Evolutionary conservation across 1,140 invertebrate genomes (phyloP).

Genomic region (Drepana arcuata): DNA sequence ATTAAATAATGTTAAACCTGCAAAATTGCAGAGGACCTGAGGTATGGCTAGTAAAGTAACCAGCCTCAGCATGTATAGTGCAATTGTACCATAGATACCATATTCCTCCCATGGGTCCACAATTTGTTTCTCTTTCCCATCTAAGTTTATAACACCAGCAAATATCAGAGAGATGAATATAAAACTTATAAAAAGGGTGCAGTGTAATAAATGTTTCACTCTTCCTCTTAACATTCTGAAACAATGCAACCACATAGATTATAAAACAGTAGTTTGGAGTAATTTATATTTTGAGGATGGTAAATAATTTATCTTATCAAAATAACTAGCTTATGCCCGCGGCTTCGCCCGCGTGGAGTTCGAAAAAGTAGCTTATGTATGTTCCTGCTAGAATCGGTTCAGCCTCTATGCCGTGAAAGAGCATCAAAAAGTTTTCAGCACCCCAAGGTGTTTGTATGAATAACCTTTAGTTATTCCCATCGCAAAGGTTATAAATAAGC

Average conservation of each 20-base stretch:
- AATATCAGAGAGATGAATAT: constrained; percentile 85
- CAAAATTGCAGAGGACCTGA: constrained; percentile 93
- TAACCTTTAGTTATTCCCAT: no score
- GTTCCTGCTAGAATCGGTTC: no score
- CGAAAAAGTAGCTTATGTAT: no score
- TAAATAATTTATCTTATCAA: background rate
- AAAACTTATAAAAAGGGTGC: constrained; percentile 80
- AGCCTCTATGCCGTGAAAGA: no score
- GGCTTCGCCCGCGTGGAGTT: no score
- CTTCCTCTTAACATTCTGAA: constrained; percentile 66
- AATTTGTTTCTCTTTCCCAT: constrained; percentile 72
- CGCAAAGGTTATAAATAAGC: no score
- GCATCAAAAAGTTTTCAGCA: no score
- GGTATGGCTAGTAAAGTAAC: constrained; percentile 90
- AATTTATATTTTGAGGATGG: background rate
- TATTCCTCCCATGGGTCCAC: constrained; percentile 88
- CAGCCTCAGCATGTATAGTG: constrained; percentile 86
- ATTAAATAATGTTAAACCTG: constrained; percentile 93
- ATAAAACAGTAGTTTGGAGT: no score
- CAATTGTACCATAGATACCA: constrained; percentile 79
- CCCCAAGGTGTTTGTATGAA: no score
- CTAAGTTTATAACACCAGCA: constrained; percentile 83
- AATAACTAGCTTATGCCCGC: no score
- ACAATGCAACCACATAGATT: no score
- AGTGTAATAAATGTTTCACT: constrained; percentile 77